Evolutionary conservation across 2,797 vertebrate species (phyloP), one percentile per base, ranked within the genome.

Genomic region (Semaprochilodus insignis): DNA sequence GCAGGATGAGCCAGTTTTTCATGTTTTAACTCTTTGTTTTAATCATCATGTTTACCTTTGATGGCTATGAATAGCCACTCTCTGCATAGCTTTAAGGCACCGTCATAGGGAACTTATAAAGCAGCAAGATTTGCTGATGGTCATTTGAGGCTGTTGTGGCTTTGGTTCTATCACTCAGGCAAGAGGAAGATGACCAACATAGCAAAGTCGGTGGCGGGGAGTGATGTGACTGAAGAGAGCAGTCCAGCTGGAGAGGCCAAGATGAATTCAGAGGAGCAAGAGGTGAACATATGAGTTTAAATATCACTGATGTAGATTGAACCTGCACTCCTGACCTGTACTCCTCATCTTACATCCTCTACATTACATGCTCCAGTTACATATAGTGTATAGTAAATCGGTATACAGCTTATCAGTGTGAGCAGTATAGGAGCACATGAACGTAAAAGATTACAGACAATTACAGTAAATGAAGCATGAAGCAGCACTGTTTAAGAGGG

Each of bases 1-100:
- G 81, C 89, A 77, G 62, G 93, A 91, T 76, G 60, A 91, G 93
- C 93, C 91, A 75, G 94, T 93, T 92, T 76, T 74, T 84, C 72
- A 40, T 59, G 72, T 60, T 57, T 59, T 8, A 67, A 44, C 34
- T 74, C 76, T 62, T 62, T 81, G 81, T 73, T 82, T 74, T 73
- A 65, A 17, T 23, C 5, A 62, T 60, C 36, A 77, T 81, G 78
- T 6, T 25, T 62, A 74, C 80, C 71, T 10, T 40, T 51, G 71
- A 52, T 67, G 51, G 10, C 36, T 59, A 15, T 67, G 19, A 78
- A 67, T 8, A 17, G 62, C 25, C 36, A 14, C 59, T 7, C 54
- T 71, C 70, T 72, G n/a, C 76, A 74, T 83, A 67, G 36, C 52
- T 67, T 31, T 21, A 80, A 55, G 73, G n/a, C 57, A n/a, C 19